Conservation (phyloP, 2,888 invertebrate genomes). For the Frankliniella intonsa region DNA sequence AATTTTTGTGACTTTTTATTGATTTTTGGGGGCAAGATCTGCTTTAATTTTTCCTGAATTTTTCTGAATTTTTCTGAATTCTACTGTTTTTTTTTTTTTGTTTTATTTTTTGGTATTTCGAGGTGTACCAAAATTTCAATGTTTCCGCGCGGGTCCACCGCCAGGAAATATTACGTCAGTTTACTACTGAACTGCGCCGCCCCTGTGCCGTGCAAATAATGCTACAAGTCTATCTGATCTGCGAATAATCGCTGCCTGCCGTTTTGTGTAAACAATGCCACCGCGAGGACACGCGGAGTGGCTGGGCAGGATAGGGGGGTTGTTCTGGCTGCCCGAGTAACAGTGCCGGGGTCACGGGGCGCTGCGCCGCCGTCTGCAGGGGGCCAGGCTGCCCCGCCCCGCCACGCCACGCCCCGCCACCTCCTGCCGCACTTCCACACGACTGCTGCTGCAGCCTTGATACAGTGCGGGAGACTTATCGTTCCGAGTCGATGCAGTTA, state of each 20-base stretch:
- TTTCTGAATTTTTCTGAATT: no score
- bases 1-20: no score
- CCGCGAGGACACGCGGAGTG: background rate
- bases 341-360: constrained; percentile 11
- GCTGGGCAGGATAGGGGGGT: background rate
- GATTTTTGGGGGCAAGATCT: no score
- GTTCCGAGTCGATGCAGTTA: background rate
- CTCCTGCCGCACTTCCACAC: background rate
- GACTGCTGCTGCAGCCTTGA: background rate
- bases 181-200: background rate
- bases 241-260: background rate
- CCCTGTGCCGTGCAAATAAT: background rate
- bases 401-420: background rate
- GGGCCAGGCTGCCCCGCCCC: background rate
- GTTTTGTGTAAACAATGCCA: background rate
- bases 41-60: no score
- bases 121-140: no score
- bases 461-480: background rate
- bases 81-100: no score
- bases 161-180: no score
- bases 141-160: no score
- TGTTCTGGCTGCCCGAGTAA: constrained; percentile 16
- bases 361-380: background rate
- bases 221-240: background rate
- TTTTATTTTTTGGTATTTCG: no score